phyloP scores from a whole-genome alignment of 2,113 vertebrate genomes.

The Gadus macrocephalus region DNA sequence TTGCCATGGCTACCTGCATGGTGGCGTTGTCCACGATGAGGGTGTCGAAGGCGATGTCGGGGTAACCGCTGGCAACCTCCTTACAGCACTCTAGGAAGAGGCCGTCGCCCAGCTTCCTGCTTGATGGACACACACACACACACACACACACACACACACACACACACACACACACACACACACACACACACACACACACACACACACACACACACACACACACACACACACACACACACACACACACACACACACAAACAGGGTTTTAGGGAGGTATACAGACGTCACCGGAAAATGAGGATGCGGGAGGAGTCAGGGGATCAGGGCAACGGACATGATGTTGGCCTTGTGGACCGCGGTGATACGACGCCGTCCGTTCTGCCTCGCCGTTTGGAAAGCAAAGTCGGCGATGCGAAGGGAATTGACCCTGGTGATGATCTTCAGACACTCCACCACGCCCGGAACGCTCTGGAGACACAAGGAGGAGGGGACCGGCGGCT shows the following conservation, averaged over 20 bases:
- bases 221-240: not conserved
- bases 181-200: too few relatives aligned
- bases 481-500: not conserved
- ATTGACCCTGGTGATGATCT: constrained; percentile 80
- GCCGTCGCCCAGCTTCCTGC: constrained; percentile 82
- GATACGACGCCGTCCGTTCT: constrained; percentile 71
- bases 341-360: constrained; percentile 85
- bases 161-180: not conserved
- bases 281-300: too few relatives aligned
- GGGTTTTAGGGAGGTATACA: not conserved
- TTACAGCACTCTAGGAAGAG: constrained; percentile 82
- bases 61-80: constrained; percentile 77
- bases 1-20: constrained; percentile 75
- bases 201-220: too few relatives aligned
- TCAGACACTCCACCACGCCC: constrained; percentile 81
- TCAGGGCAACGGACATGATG: constrained; percentile 71
- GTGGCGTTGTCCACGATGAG: constrained; percentile 87
- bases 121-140: constrained; percentile 3
- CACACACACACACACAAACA: too few relatives aligned
- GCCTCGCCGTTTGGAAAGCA: constrained; percentile 74
- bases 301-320: not conserved
- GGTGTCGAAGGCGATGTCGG: constrained; percentile 76
- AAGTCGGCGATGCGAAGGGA: constrained; percentile 79
- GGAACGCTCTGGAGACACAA: constrained; percentile 36
- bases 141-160: not conserved